Conservation (phyloP, 2,888 invertebrate species). For the Andrena trimmerana region DNA sequence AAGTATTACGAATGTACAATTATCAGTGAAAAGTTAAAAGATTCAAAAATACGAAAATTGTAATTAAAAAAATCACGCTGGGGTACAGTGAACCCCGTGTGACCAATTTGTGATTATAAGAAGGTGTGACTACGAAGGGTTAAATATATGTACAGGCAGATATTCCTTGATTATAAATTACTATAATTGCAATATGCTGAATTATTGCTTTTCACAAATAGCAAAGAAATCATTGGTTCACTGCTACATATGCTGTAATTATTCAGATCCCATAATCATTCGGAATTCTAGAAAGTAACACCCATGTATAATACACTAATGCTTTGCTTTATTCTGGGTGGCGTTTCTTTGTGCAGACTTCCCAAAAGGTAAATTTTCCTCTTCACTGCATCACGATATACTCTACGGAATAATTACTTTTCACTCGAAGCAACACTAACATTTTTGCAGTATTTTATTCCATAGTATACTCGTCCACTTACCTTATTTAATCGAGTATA, state of each 20-base stretch:
- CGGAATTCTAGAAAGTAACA: constrained; percentile 56
- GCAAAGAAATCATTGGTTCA: constrained; percentile 26
- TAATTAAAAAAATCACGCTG: too few relatives aligned
- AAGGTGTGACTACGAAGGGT: too few relatives aligned
- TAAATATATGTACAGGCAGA: constrained; percentile 5
- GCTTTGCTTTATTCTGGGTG: constrained; percentile 85
- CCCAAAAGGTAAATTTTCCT: constrained; percentile 86
- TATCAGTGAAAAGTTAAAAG: too few relatives aligned
- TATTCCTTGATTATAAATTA: constrained; percentile 12
- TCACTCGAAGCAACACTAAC: constrained; percentile 45
- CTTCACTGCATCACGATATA: constrained; percentile 52
- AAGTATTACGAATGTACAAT: too few relatives aligned
- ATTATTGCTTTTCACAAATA: constrained; percentile 32
- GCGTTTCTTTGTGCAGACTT: constrained; percentile 86
- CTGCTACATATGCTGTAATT: constrained; percentile 36
- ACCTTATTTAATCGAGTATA: background rate
- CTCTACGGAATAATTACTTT: constrained; percentile 15
- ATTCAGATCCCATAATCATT: constrained; percentile 37
- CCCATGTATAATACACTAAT: constrained; percentile 74
- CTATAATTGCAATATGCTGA: constrained; percentile 20
- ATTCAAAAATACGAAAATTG: too few relatives aligned
- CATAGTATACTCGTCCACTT: constrained; percentile 14
- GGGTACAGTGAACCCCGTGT: too few relatives aligned
- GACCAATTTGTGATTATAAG: too few relatives aligned
- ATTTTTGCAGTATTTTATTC: constrained; percentile 31